These are phyloP conservation scores for Spilosoma lubricipeda DNA, from an alignment of 2,888 invertebrate genomes.

Conservation along the genomic window DNA sequence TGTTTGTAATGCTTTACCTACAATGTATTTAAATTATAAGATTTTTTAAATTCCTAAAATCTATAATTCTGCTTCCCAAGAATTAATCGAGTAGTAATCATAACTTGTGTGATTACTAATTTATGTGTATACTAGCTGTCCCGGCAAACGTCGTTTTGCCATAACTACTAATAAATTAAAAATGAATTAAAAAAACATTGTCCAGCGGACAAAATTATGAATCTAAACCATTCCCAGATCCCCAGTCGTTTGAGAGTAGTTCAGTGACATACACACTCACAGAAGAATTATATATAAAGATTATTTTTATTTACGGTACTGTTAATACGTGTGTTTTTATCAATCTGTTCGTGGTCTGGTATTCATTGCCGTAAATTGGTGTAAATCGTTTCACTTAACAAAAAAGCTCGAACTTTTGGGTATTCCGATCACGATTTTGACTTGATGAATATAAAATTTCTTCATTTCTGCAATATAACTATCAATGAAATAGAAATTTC, in stretches of 20 bases:
- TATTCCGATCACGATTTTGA: not conserved
- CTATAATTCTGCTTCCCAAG: conserved; percentile 33
- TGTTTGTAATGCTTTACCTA: conserved; percentile 21
- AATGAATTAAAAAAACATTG: too few species aligned
- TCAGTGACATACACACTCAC: too few species aligned
- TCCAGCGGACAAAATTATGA: too few species aligned
- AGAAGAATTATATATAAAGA: too few species aligned
- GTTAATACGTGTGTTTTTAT: not conserved
- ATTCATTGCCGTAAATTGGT: not conserved
- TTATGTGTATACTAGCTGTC: conserved; percentile 3
- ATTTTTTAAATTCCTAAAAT: conserved; percentile 36
- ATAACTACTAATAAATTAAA: too few species aligned
- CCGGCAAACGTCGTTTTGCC: too few species aligned
- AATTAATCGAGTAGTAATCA: conserved; percentile 18
- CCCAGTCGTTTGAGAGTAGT: too few species aligned
- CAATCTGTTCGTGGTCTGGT: not conserved
- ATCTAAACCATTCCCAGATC: too few species aligned
- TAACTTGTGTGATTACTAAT: conserved; percentile 7
- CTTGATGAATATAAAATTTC: not conserved
- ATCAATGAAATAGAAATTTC: not conserved
- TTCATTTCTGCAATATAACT: not conserved
- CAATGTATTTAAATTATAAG: conserved; percentile 15
- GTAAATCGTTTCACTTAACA: not conserved
- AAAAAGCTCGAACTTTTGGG: not conserved
- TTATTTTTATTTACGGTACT: not conserved